phyloP scores from a whole-genome alignment of 1,140 invertebrate species.

The Drosophila repletoides region DNA sequence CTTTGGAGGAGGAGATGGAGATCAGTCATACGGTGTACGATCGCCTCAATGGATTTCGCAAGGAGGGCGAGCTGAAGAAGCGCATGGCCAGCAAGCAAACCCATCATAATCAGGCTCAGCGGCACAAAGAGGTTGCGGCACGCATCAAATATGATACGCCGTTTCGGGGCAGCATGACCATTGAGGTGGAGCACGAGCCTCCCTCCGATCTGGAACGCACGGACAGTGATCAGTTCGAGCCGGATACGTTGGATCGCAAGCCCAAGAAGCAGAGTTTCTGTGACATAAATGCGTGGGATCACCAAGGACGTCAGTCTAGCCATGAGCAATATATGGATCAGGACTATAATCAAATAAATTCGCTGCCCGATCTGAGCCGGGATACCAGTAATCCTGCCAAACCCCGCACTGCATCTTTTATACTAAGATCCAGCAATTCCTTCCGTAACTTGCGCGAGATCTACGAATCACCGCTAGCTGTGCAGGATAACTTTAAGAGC shows the following conservation, averaged over 20 bases:
- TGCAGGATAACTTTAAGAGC: conserved; percentile 64
- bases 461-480: conserved; percentile 85
- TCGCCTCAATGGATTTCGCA: conserved; percentile 70
- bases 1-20: conserved; percentile 90
- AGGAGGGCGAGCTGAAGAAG: conserved; percentile 74
- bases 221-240: conserved; percentile 88
- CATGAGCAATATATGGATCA: conserved; percentile 83
- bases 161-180: conserved; percentile 84
- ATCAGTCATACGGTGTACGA: conserved; percentile 88
- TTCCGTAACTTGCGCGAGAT: conserved; percentile 86
- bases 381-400: conserved; percentile 23
- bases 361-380: conserved; percentile 62
- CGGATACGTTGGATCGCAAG: conserved; percentile 92
- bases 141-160: conserved; percentile 81
- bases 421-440: conserved; percentile 65
- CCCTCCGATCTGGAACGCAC: conserved; percentile 77
- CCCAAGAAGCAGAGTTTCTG: conserved; percentile 85
- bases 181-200: conserved; percentile 87
- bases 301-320: conserved; percentile 66
- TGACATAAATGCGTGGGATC: conserved; percentile 82
- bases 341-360: conserved; percentile 84
- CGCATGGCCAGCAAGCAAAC: conserved; percentile 50
- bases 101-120: conserved; percentile 42
- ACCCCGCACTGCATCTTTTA: conserved; percentile 58
- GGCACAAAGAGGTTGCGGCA: conserved; percentile 71